Evolutionary conservation across 2,888 invertebrate genomes (phyloP), one percentile per base, ranked within the genome.

Genomic region (Tenthredo amoena): DNA sequence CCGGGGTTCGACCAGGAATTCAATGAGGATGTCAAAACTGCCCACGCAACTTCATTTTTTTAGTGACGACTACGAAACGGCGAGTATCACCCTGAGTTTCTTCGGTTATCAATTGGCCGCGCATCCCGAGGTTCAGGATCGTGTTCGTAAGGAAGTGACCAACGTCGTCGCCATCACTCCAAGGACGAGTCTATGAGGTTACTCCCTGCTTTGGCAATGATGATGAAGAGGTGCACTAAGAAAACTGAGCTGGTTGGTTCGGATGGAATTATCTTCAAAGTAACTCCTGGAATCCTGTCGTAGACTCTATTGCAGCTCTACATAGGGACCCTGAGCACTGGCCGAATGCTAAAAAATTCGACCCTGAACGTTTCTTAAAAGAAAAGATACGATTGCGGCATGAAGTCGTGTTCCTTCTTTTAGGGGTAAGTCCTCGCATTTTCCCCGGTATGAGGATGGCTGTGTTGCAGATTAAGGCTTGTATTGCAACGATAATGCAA

Each of bases 1-100:
- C 81, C 6, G 89, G 0, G 87, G 89, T 47, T 15, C 4, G 47
- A 12, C 62, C 1, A 81, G 34, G 81, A 81, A 37, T 81, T 58
- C 62, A 91, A 94, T 77, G 91, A 91, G 1, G 89, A 92, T 0
- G 3, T 86, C 0, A 90, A 94, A 86, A 88, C 92, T 0, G 91
- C 95, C 0, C 94, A 95, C 86, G 92, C 94, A 0, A 89, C 94
- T 1, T 93, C 95, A 0, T 26, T 95, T 95, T 88, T 95, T 94
- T 87, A 86, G 94, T 1, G 95, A 95, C 37, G 95, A 95, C 1
- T 94, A 94, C 87, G 95, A 95, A 88, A 95, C 95, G 0, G 94
- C 95, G 0, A 94, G 94, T 34, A 93, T 94, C 0, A 92, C 94
- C 0, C 89, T 95, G 68, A 92, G 93, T 6, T 94, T 94, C 85